Conservation (phyloP, 92 coral and sea anemone genomes). For the Porites rus region DNA sequence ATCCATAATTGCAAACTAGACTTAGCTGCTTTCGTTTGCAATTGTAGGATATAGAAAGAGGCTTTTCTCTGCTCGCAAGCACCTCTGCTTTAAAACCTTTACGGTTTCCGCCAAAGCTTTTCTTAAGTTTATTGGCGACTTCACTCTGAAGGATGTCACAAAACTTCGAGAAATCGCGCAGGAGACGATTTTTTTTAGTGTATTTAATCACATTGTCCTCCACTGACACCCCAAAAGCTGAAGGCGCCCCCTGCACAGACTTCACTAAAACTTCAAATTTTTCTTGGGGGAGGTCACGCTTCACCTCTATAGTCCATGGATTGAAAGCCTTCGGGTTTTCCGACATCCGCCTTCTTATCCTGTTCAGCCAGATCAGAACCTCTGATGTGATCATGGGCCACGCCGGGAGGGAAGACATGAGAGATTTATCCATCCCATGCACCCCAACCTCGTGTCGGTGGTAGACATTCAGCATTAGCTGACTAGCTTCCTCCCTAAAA, state of each 20-base stretch:
- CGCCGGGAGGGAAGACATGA: too few species aligned
- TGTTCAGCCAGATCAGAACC: too few species aligned
- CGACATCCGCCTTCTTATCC: too few species aligned
- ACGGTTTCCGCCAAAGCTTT: slow-evolving; percentile 49
- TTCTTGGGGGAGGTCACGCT: slow-evolving; percentile 65
- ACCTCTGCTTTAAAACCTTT: slow-evolving; percentile 57
- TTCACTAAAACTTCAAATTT: slow-evolving; percentile 15
- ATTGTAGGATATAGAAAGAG: slow-evolving; percentile 48
- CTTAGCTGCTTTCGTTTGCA: slow-evolving; percentile 39
- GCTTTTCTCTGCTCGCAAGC: slow-evolving; percentile 41
- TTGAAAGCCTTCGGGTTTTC: too few species aligned
- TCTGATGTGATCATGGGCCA: too few species aligned
- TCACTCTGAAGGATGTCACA: background rate
- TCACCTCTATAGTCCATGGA: slow-evolving; percentile 2
- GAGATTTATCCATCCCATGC: too few species aligned
- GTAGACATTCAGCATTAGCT: too few species aligned
- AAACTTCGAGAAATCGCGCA: too few species aligned
- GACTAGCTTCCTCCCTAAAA: too few species aligned
- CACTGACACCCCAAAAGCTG: slow-evolving; percentile 49
- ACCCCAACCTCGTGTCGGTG: too few species aligned
- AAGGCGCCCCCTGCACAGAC: slow-evolving; percentile 50
- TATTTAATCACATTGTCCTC: background rate
- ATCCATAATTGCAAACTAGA: slow-evolving; percentile 61
- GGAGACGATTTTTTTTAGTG: too few species aligned
- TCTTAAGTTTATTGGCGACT: background rate